Evolutionary conservation across 2,113 vertebrate genomes (phyloP).

Genomic region (Halcyon malimbica): DNA sequence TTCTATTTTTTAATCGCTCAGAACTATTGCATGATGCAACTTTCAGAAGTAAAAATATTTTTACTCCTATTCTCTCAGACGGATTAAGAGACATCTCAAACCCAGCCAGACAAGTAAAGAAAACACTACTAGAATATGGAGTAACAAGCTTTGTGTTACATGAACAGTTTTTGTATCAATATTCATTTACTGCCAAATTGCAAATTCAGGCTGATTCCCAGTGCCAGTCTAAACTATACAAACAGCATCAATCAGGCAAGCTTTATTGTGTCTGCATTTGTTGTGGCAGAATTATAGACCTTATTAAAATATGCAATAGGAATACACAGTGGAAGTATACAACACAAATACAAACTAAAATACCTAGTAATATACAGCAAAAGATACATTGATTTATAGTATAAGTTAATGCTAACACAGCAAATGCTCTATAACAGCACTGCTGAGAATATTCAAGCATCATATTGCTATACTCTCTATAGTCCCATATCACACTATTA

Average conservation of each 20-base stretch:
- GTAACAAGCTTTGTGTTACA: neutral
- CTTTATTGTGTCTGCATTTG: constrained; percentile 9
- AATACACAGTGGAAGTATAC: neutral
- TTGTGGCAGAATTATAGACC: neutral
- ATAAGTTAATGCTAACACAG: neutral
- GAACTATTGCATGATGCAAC: neutral
- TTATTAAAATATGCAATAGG: constrained; percentile 20
- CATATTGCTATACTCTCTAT: neutral
- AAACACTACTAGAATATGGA: neutral
- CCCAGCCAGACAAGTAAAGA: neutral
- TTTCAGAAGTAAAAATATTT: neutral
- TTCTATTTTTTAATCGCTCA: neutral
- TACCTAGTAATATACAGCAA: constrained; percentile 4
- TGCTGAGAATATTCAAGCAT: constrained; percentile 13
- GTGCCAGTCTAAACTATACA: neutral
- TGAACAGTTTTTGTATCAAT: constrained; percentile 8
- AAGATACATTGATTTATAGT: neutral
- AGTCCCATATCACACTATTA: neutral
- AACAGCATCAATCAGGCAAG: constrained; percentile 4
- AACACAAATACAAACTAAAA: neutral
- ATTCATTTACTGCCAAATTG: constrained; percentile 11
- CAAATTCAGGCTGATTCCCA: constrained; percentile 16
- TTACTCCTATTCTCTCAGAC: neutral
- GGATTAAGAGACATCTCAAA: neutral
- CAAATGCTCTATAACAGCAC: neutral